Base-by-base conservation (phyloP, 2,888 invertebrate species). In the Dastarcus helophoroides region DNA sequence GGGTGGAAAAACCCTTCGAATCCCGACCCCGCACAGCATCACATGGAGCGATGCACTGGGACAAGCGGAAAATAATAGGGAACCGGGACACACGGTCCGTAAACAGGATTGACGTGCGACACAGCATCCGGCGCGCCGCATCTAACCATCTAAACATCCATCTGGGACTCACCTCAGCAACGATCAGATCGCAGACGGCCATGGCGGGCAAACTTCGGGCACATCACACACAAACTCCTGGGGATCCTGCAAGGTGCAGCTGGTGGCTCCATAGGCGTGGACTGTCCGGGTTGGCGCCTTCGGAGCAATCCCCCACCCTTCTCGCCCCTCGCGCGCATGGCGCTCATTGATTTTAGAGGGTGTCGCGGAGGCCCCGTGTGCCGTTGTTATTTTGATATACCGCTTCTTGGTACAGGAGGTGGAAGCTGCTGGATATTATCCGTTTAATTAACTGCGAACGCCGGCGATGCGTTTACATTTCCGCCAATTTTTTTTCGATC, bases 241-340 rank as follows among this genome's bases (percentile, higher is more conserved):
- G 56, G 47, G 53, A 46, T 51, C 36, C 44, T 48, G 43, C 40
- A 44, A 51, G 54, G 51, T 50, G 55, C 50, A 55, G 55, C 57
- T 55, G 55, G 56, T 55, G 55, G 55, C 52, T 56, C 58, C 58
- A 59, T 58, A 61, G 61, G 61, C 60, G 61, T 61, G 57, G 60
- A 61, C 61, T 61, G 60, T 56, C 59, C 58, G 58, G 60, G 59
- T 56, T 52, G 54, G 53, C 52, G 53, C 54, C 54, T 51, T 22
- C 36, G 37, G 40, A 41, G 40, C 40, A 40, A 37, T 37, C 42
- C 40, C 42, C 43, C 36, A 37, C 41, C 40, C 34, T 30, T 33
- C 35, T 37, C 36, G 36, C 36, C 37, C 47, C 49, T 50, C 44
- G 53, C 57, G 58, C 58, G 58, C 58, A 58, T 56, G 56, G 50